These are phyloP conservation scores for Alectoris magna DNA, from an alignment of 2,797 vertebrate species.

Conservation along the genomic window DNA sequence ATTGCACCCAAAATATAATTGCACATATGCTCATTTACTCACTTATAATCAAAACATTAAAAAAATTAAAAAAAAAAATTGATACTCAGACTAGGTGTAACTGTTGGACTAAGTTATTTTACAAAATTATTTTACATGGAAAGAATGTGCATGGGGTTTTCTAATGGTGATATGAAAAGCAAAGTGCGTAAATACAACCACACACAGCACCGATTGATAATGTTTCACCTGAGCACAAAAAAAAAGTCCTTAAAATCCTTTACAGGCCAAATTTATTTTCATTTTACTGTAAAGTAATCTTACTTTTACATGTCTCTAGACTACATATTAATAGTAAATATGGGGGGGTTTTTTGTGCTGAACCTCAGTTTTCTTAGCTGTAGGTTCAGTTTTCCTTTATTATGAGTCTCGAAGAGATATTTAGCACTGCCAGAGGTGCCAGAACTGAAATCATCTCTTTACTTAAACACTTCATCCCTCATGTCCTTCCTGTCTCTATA, in stretches of 20 bases:
- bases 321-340: background rate
- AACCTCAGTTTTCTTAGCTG: background rate
- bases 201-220: constrained; percentile 77
- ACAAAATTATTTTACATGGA: constrained; percentile 79
- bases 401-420: constrained; percentile 40
- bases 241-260: constrained; percentile 20
- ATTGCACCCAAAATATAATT: constrained; percentile 83
- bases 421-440: constrained; percentile 39
- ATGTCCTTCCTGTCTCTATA: constrained; percentile 44
- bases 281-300: constrained; percentile 62
- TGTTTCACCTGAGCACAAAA: constrained; percentile 61
- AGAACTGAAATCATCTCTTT: constrained; percentile 64
- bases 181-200: constrained; percentile 70
- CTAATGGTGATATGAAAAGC: constrained; percentile 74
- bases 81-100: constrained; percentile 79
- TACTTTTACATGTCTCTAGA: constrained; percentile 14
- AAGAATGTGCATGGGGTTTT: constrained; percentile 73
- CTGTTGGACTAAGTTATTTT: constrained; percentile 75
- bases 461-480: constrained; percentile 47
- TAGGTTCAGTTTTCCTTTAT: background rate
- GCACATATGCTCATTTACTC: constrained; percentile 83
- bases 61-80: constrained; percentile 46
- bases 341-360: background rate
- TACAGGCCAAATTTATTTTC: constrained; percentile 33
- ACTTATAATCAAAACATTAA: constrained; percentile 81